These are phyloP conservation scores for Amphipyra berbera DNA, from an alignment of 2,888 invertebrate genomes.

Conservation along the genomic window DNA sequence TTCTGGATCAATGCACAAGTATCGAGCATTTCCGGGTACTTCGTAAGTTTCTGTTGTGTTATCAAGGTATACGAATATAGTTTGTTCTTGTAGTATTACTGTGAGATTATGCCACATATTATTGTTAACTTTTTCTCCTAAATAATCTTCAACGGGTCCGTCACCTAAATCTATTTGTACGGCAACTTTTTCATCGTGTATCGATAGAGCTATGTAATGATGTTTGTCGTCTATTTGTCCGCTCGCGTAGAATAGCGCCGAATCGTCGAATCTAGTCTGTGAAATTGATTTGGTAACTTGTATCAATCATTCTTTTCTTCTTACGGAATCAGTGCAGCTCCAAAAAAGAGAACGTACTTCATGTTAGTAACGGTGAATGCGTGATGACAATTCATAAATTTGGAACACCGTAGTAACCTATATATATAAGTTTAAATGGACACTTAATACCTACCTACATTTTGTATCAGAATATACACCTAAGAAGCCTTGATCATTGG, in stretches of 20 bases:
- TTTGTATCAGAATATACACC: no score
- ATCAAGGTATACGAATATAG: constrained; percentile 94
- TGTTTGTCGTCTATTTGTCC: constrained; percentile 96
- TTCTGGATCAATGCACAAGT: constrained; percentile 97
- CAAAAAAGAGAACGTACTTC: constrained; percentile 21
- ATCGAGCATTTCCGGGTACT: constrained; percentile 91
- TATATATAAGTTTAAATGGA: no score
- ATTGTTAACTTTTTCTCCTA: constrained; percentile 93
- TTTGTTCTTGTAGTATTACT: constrained; percentile 94
- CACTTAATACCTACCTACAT: not conserved
- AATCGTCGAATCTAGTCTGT: constrained; percentile 97
- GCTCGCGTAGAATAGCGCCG: constrained; percentile 97
- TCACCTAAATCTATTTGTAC: constrained; percentile 97
- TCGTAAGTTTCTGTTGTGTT: constrained; percentile 92
- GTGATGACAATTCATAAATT: constrained; percentile 4
- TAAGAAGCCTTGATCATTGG: not conserved
- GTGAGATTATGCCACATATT: constrained; percentile 97
- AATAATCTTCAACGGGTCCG: constrained; percentile 91
- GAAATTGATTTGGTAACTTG: constrained; percentile 61
- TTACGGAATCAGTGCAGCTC: constrained; percentile 21
- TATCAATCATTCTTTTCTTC: constrained; percentile 21
- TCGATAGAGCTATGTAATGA: constrained; percentile 97
- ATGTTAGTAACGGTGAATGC: constrained; percentile 26
- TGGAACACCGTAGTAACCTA: not conserved
- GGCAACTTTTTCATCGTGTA: constrained; percentile 95